Evolutionary conservation across 2,888 invertebrate species (phyloP), one percentile per base, ranked within the genome.

Genomic region (Meteorus cinctellus): DNA sequence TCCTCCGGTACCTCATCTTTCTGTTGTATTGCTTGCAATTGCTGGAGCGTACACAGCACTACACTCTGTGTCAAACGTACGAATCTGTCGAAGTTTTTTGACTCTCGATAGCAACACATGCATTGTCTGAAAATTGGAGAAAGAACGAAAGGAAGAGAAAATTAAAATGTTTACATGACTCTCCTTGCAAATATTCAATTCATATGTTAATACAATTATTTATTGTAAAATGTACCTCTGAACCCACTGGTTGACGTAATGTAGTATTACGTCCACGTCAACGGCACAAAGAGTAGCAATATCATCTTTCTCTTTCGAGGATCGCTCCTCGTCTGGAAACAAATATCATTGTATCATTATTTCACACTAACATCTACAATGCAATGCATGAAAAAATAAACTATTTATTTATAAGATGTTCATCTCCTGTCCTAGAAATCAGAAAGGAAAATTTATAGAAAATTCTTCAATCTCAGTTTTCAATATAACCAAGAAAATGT

Each of bases 81-180:
- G 89, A 97, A 96, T 82, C 96, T 93, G 88, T 97, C 97, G 90
- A 96, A 95, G 90, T 97, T 97, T 90, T 97, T 97, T 76, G 94
- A 93, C 91, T 97, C 97, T 84, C 97, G 93, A 90, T 96, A 97
- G 90, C 97, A 96, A 90, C 98, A 98, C 95, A 97, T 96, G 89
- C 98, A 98, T 91, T 98, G 97, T 89, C 97, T 96, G 90, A 60
- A 84, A 84, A 12, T 51, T 41, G 12, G 41, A 41, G 12, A 41
- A 41, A 41, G 12, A 41, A 41, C 2, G 12, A 36, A 48, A 76
- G 59, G 72, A 24, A 63, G 34, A 78, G 73, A 77, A 74, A 41
- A 75, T 59, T 45, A 62, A 77, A 34, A 74, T 63, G 41, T 41
- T 24, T 12, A 59, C 62, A 70, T 71, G 19, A 60, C 62, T 73